Percentiles rank a stretch among this genome's conserved stretches.
Evolutionary conservation across 2,113 vertebrate genomes (phyloP).

Genomic region (Pongo abelii): DNA sequence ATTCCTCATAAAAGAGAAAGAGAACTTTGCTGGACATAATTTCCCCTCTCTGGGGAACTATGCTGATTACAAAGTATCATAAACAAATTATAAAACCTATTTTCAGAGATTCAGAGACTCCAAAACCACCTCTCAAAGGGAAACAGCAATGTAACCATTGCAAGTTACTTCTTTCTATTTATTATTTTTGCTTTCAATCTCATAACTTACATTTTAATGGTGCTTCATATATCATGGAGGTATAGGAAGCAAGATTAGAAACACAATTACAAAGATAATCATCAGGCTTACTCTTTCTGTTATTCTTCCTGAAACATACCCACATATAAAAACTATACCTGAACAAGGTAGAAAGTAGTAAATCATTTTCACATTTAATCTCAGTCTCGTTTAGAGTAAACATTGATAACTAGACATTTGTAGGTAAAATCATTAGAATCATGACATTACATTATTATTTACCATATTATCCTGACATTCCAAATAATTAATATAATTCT

Average conservation of each 20-base stretch:
- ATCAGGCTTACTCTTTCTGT: background rate
- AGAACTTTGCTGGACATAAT: background rate
- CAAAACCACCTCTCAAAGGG: background rate
- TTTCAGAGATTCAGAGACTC: background rate
- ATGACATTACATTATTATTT: background rate
- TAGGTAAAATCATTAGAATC: background rate
- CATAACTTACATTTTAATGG: background rate
- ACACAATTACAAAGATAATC: conserved; percentile 23
- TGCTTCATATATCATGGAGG: background rate
- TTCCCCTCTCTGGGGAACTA: background rate
- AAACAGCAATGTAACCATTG: background rate
- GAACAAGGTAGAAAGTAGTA: background rate
- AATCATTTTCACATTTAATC: background rate
- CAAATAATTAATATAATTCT: background rate
- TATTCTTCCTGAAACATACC: background rate
- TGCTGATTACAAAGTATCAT: background rate
- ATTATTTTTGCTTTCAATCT: background rate
- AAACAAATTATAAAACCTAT: conserved; percentile 13
- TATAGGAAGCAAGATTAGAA: conserved; percentile 7
- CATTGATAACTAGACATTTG: background rate
- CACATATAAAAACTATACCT: background rate
- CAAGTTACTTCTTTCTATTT: background rate
- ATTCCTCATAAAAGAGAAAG: background rate
- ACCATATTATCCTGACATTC: background rate
- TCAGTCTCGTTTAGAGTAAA: background rate